Evolutionary conservation across 2,113 vertebrate genomes (phyloP), one percentile per base, ranked within the genome.

Genomic region (Pterocles burchelli): DNA sequence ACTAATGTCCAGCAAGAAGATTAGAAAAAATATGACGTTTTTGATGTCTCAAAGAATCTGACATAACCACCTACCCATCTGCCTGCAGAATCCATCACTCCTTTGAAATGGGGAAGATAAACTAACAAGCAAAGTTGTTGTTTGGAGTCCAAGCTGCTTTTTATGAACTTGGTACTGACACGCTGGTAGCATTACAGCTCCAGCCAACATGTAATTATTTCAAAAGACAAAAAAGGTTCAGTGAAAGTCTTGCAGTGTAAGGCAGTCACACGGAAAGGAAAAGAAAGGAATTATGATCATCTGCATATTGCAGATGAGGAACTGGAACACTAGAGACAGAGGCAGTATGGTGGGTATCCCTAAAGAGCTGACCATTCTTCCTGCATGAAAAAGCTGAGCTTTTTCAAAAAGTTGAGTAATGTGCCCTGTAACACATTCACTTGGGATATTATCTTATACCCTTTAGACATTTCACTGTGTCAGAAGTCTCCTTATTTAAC

Each of bases 101-200:
- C 21, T 73, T 63, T n/a, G 62, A 49, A 58, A 2, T 1, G 20
- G 17, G 51, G 58, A 52, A 0, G 2, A 57, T n/a, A 95, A 78
- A 88, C 49, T 41, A 79, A 31, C 1, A 10, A 93, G 46, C 21
- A 55, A 28, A 91, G 68, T 48, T 63, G 45, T 16, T 66, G n/a
- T 38, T 66, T 81, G 59, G 34, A 82, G 52, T 63, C 58, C 45
- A 49, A 45, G 33, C n/a, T 90, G 55, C 13, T 5, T 65, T 75
- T 84, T 55, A 65, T 20, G 70, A 74, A 72, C 21, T 54, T 52
- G 49, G 46, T 76, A 45, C 41, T 36, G 25, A 21, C 21, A 68
- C 28, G 17, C 10, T 0, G 0, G 55, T 22, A 33, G 33, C 43
- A 48, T n/a, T 17, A 54, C n/a, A 80, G 63, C 34, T 88, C 75